Evolutionary conservation across 2,113 vertebrate genomes (phyloP).

Genomic region (Hemichromis elongatus): DNA sequence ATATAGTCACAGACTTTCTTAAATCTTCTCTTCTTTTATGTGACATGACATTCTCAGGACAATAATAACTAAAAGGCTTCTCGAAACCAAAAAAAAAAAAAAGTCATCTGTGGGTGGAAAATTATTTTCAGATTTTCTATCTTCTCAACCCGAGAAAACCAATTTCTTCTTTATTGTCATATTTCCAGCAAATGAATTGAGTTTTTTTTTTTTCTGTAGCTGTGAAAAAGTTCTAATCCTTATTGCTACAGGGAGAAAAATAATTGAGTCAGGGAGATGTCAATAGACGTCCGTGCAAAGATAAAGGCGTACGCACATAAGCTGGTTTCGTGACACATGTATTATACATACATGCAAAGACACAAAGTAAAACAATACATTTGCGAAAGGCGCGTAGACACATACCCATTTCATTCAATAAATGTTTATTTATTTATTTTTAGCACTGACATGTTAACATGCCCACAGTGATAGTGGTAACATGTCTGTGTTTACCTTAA

Average conservation of each 20-base stretch:
- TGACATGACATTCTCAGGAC: conserved; percentile 31
- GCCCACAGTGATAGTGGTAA: not conserved
- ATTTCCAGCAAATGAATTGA: conserved; percentile 59
- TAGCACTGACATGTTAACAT: not conserved
- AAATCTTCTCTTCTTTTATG: conserved; percentile 31
- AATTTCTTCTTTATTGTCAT: conserved; percentile 64
- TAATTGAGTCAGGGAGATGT: conserved; percentile 59
- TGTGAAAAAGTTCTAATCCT: conserved; percentile 61
- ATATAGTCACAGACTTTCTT: not conserved
- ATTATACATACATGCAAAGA: not conserved
- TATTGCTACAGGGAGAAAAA: conserved; percentile 61
- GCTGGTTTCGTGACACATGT: not conserved
- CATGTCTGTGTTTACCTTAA: not conserved
- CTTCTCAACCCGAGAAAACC: conserved; percentile 49
- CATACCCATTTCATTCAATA: not conserved
- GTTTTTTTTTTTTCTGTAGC: not conserved
- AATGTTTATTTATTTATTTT: not conserved
- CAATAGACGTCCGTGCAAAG: not conserved
- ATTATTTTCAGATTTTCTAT: conserved; percentile 43
- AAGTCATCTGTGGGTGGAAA: conserved; percentile 9
- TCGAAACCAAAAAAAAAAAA: conserved; percentile 17
- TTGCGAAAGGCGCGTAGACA: not conserved
- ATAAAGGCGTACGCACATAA: not conserved
- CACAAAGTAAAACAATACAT: not conserved
- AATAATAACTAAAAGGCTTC: conserved; percentile 41